These are phyloP conservation scores for Sminthurides bifidus DNA, from an alignment of 1,140 invertebrate genomes.

Conservation along the genomic window DNA sequence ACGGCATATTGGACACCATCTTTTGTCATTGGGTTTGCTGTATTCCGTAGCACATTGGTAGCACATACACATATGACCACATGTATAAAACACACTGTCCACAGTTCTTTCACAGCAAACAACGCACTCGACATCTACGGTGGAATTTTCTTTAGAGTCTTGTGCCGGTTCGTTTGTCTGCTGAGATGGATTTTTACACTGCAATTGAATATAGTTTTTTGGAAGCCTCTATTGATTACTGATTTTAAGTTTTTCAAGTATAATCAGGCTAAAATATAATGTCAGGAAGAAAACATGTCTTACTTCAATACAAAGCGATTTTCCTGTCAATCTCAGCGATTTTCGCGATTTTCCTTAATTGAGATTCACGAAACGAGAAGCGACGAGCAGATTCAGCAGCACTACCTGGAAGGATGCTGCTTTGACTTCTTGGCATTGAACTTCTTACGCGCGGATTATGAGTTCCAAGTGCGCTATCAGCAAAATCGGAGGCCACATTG, in stretches of 20 bases:
- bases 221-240: neutral
- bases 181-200: neutral
- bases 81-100: constrained; percentile 88
- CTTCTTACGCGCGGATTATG: neutral
- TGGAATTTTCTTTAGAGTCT: constrained; percentile 2
- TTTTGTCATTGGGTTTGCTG: constrained; percentile 75
- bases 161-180: neutral
- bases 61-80: constrained; percentile 98
- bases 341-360: neutral
- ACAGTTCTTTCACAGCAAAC: constrained; percentile 89
- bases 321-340: neutral
- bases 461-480: neutral
- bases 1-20: constrained; percentile 86
- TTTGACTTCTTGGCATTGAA: constrained; percentile 2
- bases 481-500: neutral
- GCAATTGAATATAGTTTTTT: neutral
- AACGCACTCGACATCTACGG: constrained; percentile 76
- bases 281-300: neutral
- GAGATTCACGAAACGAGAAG: no score
- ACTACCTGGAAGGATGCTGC: neutral
- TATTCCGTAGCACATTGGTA: constrained; percentile 88
- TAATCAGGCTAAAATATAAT: neutral
- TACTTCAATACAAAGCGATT: no score
- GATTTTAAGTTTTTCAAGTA: neutral
- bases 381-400: neutral